Conservation (phyloP, 2,888 invertebrate species). For the Aporophyla lueneburgensis region DNA sequence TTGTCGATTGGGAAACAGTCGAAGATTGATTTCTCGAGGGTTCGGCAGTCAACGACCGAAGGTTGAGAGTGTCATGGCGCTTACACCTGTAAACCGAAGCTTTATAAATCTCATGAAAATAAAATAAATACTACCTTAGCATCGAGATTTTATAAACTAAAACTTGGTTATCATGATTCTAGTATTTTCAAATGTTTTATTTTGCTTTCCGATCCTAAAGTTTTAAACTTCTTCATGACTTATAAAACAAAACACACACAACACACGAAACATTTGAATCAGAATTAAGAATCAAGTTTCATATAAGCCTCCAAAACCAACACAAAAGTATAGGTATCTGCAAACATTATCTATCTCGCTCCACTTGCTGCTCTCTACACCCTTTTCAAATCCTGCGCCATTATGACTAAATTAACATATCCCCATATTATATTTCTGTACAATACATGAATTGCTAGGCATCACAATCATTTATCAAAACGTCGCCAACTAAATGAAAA, state of each 20-base stretch:
- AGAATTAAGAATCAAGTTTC: not conserved
- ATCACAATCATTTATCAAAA: not conserved
- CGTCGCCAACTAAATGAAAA: no score
- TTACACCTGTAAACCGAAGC: constrained; percentile 89
- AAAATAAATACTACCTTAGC: not conserved
- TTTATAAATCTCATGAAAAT: not conserved
- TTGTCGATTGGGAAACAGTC: constrained; percentile 93
- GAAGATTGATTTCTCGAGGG: constrained; percentile 93
- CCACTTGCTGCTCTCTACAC: constrained; percentile 6
- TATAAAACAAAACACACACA: no score
- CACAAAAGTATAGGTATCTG: not conserved
- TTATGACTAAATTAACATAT: constrained; percentile 44
- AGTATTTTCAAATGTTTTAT: not conserved
- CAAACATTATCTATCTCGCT: constrained; percentile 1
- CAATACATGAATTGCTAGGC: constrained; percentile 37
- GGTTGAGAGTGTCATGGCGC: constrained; percentile 91
- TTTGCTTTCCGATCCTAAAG: not conserved
- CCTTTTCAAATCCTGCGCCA: constrained; percentile 16
- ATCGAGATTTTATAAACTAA: not conserved
- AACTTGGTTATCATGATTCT: not conserved
- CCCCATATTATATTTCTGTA: not conserved
- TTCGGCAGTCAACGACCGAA: constrained; percentile 93
- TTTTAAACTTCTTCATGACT: no score
- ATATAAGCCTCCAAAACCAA: not conserved
- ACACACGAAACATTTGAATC: not conserved